phyloP scores from a whole-genome alignment of 2,113 vertebrate genomes.

The Gallinago paraguaiae region DNA sequence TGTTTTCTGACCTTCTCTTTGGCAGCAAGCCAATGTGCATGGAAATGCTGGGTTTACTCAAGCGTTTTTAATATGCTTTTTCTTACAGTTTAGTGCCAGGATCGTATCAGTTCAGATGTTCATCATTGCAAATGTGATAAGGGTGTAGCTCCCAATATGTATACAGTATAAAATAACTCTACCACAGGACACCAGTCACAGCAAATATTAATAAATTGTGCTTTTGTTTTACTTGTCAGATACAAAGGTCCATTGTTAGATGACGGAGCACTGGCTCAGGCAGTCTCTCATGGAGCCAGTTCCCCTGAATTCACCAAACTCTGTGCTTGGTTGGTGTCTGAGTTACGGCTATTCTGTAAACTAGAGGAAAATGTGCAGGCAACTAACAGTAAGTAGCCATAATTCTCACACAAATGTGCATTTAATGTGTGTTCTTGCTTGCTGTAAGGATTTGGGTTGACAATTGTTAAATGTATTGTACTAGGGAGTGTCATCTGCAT shows the following conservation, averaged over 20 bases:
- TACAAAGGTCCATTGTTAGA: conserved; percentile 95
- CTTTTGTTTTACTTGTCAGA: conserved; percentile 73
- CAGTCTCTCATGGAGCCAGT: conserved; percentile 82
- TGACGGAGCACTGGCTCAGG: conserved; percentile 86
- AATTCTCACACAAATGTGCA: background rate
- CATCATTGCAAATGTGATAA: background rate
- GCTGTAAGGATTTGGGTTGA: background rate
- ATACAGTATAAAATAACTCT: background rate
- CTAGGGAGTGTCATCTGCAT: background rate
- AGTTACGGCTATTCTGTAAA: conserved; percentile 88
- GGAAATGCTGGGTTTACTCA: background rate
- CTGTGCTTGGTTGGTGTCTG: conserved; percentile 92
- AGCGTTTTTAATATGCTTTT: background rate
- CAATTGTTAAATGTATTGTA: background rate
- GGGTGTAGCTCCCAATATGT: background rate
- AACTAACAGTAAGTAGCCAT: conserved; percentile 89
- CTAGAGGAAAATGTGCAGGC: conserved; percentile 96
- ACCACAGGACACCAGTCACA: background rate
- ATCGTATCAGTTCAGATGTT: background rate
- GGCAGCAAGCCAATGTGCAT: background rate
- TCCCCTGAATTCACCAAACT: conserved; percentile 96
- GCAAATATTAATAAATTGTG: conserved; percentile 18
- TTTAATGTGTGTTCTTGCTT: background rate
- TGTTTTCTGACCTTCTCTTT: background rate
- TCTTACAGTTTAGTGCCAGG: background rate